phyloP scores from a whole-genome alignment of 2,113 vertebrate species.

The Tenrec ecaudatus region DNA sequence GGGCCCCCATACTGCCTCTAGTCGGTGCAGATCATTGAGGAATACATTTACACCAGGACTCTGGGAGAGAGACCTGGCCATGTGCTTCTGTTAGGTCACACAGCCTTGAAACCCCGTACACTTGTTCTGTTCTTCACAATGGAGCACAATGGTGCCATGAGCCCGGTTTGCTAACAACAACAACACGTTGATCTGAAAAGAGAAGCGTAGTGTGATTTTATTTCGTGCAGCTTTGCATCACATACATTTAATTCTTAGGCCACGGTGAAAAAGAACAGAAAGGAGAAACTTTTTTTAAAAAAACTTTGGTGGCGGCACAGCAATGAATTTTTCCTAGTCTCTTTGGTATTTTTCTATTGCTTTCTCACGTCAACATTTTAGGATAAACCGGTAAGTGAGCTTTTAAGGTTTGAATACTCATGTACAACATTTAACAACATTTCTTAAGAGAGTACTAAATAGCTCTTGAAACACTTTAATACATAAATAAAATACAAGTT shows the following conservation, averaged over 20 bases:
- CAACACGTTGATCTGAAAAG: not conserved
- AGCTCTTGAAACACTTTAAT: constrained; percentile 15
- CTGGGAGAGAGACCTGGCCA: not conserved
- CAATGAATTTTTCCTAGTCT: not conserved
- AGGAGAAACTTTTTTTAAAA: not conserved
- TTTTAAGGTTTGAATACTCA: constrained; percentile 12
- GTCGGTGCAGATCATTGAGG: not conserved
- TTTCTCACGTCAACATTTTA: constrained; percentile 11
- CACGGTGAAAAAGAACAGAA: constrained; percentile 17
- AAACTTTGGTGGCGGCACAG: not conserved
- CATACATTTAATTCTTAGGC: constrained; percentile 30
- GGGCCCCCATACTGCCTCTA: not conserved
- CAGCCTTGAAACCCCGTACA: not conserved
- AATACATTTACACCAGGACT: not conserved
- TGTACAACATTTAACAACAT: too few relatives aligned
- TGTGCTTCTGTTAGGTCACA: not conserved
- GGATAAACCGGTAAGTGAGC: not conserved
- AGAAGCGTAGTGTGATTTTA: not conserved
- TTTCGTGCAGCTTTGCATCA: constrained; percentile 23
- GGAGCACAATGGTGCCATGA: not conserved
- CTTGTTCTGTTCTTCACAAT: not conserved
- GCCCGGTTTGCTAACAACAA: not conserved
- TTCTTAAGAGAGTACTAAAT: constrained; percentile 24
- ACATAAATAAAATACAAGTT: constrained; percentile 33
- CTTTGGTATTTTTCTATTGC: not conserved